A percentile compares a stretch with the other conserved stretches of the same genome.
These are phyloP conservation scores for Osedax fenrisi DNA, from an alignment of 2,888 invertebrate genomes.

Conservation along the genomic window DNA sequence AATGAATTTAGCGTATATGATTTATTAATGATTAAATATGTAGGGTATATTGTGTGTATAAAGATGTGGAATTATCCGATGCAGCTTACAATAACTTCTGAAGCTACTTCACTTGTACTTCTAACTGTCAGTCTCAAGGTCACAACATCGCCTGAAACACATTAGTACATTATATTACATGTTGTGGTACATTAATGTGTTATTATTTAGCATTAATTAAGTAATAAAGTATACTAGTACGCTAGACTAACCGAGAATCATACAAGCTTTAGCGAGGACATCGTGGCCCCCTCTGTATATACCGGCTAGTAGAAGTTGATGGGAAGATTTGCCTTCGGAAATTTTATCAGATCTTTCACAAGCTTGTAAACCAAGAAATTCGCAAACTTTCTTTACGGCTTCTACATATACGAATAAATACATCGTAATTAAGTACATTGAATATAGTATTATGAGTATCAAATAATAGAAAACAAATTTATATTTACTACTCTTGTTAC, in stretches of 20 bases:
- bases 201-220: too few species aligned
- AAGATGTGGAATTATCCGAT: too few species aligned
- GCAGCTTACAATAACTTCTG: constrained; percentile 63
- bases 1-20: too few species aligned
- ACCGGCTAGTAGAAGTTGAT: constrained; percentile 70
- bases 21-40: too few species aligned
- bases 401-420: constrained; percentile 50
- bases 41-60: too few species aligned
- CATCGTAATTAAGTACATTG: neutral
- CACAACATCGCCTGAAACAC: constrained; percentile 58
- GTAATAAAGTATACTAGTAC: too few species aligned
- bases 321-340: constrained; percentile 67
- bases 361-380: constrained; percentile 71
- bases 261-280: constrained; percentile 71
- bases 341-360: constrained; percentile 73
- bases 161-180: too few species aligned
- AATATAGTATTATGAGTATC: too few species aligned
- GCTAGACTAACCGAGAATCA: constrained; percentile 57
- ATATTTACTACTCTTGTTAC: too few species aligned
- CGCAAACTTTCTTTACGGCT: constrained; percentile 69
- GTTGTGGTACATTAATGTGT: neutral
- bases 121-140: constrained; percentile 85
- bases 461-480: too few species aligned
- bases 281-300: constrained; percentile 80
- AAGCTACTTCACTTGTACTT: constrained; percentile 70